phyloP scores from a whole-genome alignment of 2,888 invertebrate species.

The Chymomyza fuscimana region DNA sequence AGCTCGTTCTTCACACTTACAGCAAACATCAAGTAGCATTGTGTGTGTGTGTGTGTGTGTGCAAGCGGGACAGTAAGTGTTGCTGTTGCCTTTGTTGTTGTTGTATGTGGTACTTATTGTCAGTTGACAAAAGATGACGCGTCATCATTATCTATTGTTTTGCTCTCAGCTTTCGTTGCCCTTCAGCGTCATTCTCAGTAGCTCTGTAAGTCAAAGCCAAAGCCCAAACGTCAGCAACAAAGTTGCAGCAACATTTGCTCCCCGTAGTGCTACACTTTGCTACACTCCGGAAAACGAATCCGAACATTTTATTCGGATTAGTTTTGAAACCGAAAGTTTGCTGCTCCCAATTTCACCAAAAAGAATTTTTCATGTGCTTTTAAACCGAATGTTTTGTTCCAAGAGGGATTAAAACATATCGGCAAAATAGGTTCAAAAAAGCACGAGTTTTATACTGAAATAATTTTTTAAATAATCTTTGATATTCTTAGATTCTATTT shows the following conservation, averaged over 20 bases:
- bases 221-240: background rate
- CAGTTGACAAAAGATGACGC: slow-evolving; percentile 70
- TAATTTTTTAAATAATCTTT: too few species aligned
- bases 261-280: background rate
- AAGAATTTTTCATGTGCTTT: too few species aligned
- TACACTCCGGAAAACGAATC: too few species aligned
- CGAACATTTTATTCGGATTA: too few species aligned
- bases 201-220: background rate
- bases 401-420: too few species aligned
- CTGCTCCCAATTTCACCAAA: too few species aligned
- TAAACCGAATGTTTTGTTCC: too few species aligned
- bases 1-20: slow-evolving; percentile 55
- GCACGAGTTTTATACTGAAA: too few species aligned
- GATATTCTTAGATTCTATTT: too few species aligned
- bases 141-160: slow-evolving; percentile 70
- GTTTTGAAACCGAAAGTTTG: too few species aligned
- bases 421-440: too few species aligned
- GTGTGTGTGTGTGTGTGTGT: slow-evolving; percentile 16
- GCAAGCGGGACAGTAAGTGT: background rate
- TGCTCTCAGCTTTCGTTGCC: slow-evolving; percentile 9
- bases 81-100: background rate
- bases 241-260: background rate
- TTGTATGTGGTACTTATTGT: slow-evolving; percentile 49
- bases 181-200: background rate
- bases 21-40: slow-evolving; percentile 66